Evolutionary conservation across 2,797 vertebrate genomes (phyloP), one percentile per base, ranked within the genome.

Genomic region (Hybognathus amarus): DNA sequence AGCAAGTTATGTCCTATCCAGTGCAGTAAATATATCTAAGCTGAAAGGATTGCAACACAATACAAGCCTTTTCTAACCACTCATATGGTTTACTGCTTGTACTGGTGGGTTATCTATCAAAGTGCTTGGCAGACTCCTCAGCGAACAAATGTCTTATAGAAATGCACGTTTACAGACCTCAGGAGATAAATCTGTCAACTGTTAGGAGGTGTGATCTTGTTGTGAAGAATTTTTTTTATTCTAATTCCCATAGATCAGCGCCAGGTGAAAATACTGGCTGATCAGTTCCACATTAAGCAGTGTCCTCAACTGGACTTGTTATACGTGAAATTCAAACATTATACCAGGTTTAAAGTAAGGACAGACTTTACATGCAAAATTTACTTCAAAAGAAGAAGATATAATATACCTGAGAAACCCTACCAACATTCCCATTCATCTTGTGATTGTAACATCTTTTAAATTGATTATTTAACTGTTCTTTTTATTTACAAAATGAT

Each of bases 1-100:
- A 59, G 73, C 81, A 77, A 59, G 82, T 83, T 77, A 83, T 77
- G 64, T 83, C 52, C 82, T 61, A 68, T 83, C 74, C 82, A 74
- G 83, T 56, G 70, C 50, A 18, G 74, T 20, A 33, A n/a, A 76
- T 75, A 67, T 68, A 75, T 80, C 61, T 68, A 30, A 13, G 56
- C 77, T 73, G 83, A 74, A 80, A 80, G 13, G 5, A 74, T 75
- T 80, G 68, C 77, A 85, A 85, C 63, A 80, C 73, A 67, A 40
- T 33, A 56, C 22, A 80, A 42, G 36, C 15, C 42, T 22, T 69
- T 54, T 47, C 30, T 12, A 52, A 59, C 10, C 38, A 6, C 56
- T 64, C 79, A 81, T 30, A 54, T 75, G 74, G 40, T 83, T 70
- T 83, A 70, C 38, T 83, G 64, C 82, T 70, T 42, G 52, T 61